Evolutionary conservation across 2,113 vertebrate species (phyloP).

Genomic region (Pseudorectes ferrugineus): DNA sequence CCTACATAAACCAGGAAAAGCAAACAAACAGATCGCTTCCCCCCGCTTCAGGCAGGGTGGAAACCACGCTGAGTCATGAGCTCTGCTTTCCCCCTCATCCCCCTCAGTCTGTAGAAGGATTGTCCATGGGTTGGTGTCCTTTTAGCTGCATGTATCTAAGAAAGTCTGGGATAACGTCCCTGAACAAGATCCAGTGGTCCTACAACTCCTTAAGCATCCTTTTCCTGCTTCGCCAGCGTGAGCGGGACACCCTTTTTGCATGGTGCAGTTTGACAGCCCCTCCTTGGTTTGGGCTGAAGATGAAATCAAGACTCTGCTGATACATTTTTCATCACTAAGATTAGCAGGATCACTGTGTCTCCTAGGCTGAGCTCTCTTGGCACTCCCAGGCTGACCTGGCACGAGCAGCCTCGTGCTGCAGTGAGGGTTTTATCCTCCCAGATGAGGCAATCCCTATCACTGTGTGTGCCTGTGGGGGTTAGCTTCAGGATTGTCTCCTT

Average conservation of each 20-base stretch:
- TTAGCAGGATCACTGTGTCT: neutral
- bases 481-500: neutral
- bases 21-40: neutral
- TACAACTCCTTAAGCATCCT: neutral
- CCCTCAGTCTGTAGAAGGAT: neutral
- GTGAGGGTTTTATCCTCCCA: neutral
- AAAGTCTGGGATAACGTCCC: neutral
- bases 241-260: accelerated
- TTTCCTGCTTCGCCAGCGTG: neutral
- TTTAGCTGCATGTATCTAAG: neutral
- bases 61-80: neutral
- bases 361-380: neutral
- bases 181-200: neutral
- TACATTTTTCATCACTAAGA: neutral
- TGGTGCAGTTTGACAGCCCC: neutral
- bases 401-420: accelerated
- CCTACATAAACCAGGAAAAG: neutral
- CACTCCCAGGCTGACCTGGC: neutral
- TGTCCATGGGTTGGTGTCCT: neutral
- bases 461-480: neutral
- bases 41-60: neutral
- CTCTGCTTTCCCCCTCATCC: neutral
- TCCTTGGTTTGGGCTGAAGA: neutral
- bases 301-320: neutral
- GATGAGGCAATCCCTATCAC: neutral